Conservation (phyloP, 2,113 vertebrate species). For the Elephantulus edwardii region DNA sequence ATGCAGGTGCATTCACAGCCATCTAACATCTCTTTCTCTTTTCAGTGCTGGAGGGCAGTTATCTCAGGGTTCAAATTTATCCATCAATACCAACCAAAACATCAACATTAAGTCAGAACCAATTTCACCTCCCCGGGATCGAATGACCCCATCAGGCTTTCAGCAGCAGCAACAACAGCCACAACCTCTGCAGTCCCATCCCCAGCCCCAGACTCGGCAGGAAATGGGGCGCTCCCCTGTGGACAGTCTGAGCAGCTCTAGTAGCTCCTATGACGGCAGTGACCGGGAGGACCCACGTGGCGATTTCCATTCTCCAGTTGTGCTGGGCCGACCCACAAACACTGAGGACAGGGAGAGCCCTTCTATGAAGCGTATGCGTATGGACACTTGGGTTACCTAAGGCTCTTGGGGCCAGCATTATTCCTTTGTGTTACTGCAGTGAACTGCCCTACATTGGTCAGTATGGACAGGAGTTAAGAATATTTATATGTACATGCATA, state of each 20-base stretch:
- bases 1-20: background rate
- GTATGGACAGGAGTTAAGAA: constrained; percentile 86
- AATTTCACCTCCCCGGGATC: constrained; percentile 96
- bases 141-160: constrained; percentile 93
- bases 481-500: constrained; percentile 90
- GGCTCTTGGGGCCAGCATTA: constrained; percentile 35
- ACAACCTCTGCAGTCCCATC: constrained; percentile 85
- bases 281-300: constrained; percentile 94
- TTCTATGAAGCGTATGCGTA: constrained; percentile 97
- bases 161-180: constrained; percentile 83
- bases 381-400: constrained; percentile 99
- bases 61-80: constrained; percentile 97
- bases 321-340: constrained; percentile 90
- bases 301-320: constrained; percentile 94
- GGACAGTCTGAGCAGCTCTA: constrained; percentile 98
- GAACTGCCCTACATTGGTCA: constrained; percentile 89
- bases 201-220: constrained; percentile 89
- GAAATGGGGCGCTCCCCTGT: constrained; percentile 97
- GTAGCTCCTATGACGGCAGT: constrained; percentile 97
- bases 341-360: constrained; percentile 93
- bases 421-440: constrained; percentile 74
- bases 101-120: constrained; percentile 99
- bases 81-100: constrained; percentile 96
- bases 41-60: constrained; percentile 94
- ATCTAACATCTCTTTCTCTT: background rate